phyloP scores from a whole-genome alignment of 2,113 vertebrate species.

The Prinia subflava region DNA sequence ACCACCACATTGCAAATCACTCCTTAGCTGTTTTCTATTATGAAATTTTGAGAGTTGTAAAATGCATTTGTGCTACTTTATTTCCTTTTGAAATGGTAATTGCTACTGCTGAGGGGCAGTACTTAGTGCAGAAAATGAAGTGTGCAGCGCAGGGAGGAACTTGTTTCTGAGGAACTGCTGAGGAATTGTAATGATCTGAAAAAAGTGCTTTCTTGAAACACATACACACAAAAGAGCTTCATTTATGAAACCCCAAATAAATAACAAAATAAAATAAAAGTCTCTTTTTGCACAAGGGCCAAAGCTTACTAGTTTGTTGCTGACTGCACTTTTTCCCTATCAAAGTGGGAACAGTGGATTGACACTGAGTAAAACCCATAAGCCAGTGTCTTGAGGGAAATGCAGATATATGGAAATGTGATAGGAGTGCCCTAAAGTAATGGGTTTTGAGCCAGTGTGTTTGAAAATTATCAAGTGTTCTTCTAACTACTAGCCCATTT shows the following conservation, averaged over 20 bases:
- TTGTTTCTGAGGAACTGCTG: slow-evolving; percentile 58
- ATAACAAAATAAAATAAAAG: slow-evolving; percentile 26
- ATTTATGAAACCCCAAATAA: slow-evolving; percentile 40
- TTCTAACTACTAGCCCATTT: neutral
- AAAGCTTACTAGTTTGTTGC: neutral
- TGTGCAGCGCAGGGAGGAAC: slow-evolving; percentile 22
- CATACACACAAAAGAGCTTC: neutral
- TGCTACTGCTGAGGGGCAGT: slow-evolving; percentile 47
- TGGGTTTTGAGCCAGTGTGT: neutral
- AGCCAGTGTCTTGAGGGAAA: slow-evolving; percentile 25
- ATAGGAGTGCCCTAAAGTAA: slow-evolving; percentile 19
- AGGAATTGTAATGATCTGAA: slow-evolving; percentile 46
- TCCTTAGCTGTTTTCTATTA: slow-evolving; percentile 31
- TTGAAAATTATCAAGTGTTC: neutral
- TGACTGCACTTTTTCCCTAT: slow-evolving; percentile 25
- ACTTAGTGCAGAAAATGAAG: slow-evolving; percentile 64
- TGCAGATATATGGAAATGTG: slow-evolving; percentile 51
- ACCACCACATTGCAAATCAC: slow-evolving; percentile 25
- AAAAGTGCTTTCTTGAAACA: slow-evolving; percentile 29
- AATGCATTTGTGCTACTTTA: slow-evolving; percentile 53
- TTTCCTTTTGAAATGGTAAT: slow-evolving; percentile 65
- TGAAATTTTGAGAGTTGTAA: slow-evolving; percentile 49
- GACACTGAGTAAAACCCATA: slow-evolving; percentile 3
- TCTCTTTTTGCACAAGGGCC: neutral
- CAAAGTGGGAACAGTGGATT: neutral